Evolutionary conservation across 2,113 vertebrate genomes (phyloP).

Genomic region (Hydrochoerus hydrochaeris): DNA sequence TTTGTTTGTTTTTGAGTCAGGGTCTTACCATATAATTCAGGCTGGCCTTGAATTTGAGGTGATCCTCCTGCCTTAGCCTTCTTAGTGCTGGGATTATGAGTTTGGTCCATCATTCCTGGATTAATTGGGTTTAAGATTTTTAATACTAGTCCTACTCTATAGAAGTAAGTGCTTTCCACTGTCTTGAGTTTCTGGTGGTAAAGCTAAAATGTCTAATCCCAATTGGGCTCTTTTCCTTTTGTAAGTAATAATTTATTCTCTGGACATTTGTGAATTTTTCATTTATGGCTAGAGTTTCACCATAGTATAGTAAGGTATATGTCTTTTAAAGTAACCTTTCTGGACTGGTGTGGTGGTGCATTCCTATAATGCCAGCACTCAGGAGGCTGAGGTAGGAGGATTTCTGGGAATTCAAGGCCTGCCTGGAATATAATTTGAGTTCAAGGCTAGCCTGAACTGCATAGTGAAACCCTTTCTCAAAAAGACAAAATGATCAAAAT

Average conservation of each 20-base stretch:
- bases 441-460: not conserved
- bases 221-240: constrained; percentile 11
- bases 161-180: not conserved
- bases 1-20: not conserved
- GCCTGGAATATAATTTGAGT: too few species aligned
- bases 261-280: constrained; percentile 50
- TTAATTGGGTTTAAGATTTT: not conserved
- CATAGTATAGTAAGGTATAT: not conserved
- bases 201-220: not conserved
- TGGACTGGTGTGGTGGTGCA: not conserved
- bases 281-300: constrained; percentile 13
- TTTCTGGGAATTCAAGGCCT: not conserved
- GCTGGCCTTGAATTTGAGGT: not conserved
- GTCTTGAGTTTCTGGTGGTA: constrained; percentile 41
- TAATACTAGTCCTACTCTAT: constrained; percentile 22
- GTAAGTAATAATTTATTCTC: constrained; percentile 46
- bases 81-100: not conserved
- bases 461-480: not conserved
- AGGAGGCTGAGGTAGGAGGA: not conserved
- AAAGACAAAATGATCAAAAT: not conserved
- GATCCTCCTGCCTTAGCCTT: not conserved
- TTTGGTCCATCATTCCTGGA: not conserved
- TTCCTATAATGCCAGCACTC: not conserved
- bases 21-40: not conserved
- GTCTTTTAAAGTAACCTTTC: not conserved